These are phyloP conservation scores for Folsomia candida DNA, from an alignment of 2,888 invertebrate species.

Conservation along the genomic window DNA sequence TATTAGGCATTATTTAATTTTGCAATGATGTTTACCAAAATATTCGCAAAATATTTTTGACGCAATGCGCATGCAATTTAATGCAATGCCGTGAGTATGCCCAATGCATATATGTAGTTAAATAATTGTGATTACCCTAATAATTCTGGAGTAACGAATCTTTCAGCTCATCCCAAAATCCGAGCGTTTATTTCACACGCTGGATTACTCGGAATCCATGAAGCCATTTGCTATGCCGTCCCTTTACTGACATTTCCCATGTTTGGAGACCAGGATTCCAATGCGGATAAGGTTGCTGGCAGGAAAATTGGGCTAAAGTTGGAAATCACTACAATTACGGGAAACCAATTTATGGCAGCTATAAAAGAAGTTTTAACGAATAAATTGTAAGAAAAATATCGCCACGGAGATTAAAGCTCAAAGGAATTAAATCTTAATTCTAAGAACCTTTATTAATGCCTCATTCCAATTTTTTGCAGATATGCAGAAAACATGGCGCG, in stretches of 20 bases:
- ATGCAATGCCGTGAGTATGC: background rate
- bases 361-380: slow-evolving; percentile 32
- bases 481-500: slow-evolving; percentile 18
- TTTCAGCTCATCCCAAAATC: slow-evolving; percentile 42
- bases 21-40: no score
- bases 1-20: no score
- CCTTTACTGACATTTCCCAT: slow-evolving; percentile 36
- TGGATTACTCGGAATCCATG: slow-evolving; percentile 39
- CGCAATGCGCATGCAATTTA: background rate
- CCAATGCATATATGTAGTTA: no score
- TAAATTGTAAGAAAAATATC: no score
- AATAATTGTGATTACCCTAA: no score
- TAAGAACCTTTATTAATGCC: no score
- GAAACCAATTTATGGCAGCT: slow-evolving; percentile 25
- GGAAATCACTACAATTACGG: slow-evolving; percentile 31
- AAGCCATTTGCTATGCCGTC: slow-evolving; percentile 35
- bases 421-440: no score
- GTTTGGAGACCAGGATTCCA: slow-evolving; percentile 44
- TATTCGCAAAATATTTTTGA: background rate
- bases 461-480: slow-evolving; percentile 13
- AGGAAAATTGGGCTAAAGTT: slow-evolving; percentile 34
- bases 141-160: no score
- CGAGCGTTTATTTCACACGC: slow-evolving; percentile 41
- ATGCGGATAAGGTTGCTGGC: slow-evolving; percentile 25
- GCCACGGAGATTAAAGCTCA: no score